Evolutionary conservation across 1,140 invertebrate genomes (phyloP).

Genomic region (Ceratoteleas bidentatus): DNA sequence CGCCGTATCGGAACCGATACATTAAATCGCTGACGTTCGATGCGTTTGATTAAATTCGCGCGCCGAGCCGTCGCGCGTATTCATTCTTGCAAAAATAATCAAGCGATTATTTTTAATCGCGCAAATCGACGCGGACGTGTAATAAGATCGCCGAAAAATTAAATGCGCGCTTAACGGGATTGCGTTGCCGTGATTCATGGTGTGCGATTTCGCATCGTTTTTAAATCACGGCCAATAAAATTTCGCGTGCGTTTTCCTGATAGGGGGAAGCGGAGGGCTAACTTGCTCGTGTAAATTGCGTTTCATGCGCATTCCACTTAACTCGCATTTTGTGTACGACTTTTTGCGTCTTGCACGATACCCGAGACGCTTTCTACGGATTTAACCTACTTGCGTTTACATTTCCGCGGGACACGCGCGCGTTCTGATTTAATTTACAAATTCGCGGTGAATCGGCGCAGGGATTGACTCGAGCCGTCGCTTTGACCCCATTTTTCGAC

Average conservation of each 20-base stretch:
- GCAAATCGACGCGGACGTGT: conserved; percentile 35
- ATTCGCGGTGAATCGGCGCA: conserved; percentile 6
- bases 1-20: background rate
- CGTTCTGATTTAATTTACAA: conserved; percentile 25
- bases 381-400: conserved; percentile 53
- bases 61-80: background rate
- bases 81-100: conserved; percentile 45
- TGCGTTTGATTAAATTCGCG: conserved; percentile 26
- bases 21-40: conserved; percentile 24
- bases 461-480: background rate
- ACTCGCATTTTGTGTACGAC: conserved; percentile 50
- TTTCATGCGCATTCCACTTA: conserved; percentile 53
- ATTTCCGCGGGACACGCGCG: conserved; percentile 21
- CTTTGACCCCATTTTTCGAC: background rate
- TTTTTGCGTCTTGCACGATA: conserved; percentile 29
- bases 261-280: background rate
- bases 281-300: conserved; percentile 48
- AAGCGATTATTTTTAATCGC: conserved; percentile 43
- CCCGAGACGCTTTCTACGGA: conserved; percentile 37
- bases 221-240: conserved; percentile 59
- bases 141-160: conserved; percentile 36
- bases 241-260: conserved; percentile 33
- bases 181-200: conserved; percentile 7
- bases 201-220: conserved; percentile 26
- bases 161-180: conserved; percentile 29